Conservation (phyloP, 2,113 vertebrate species). For the Maccullochella peelii region DNA sequence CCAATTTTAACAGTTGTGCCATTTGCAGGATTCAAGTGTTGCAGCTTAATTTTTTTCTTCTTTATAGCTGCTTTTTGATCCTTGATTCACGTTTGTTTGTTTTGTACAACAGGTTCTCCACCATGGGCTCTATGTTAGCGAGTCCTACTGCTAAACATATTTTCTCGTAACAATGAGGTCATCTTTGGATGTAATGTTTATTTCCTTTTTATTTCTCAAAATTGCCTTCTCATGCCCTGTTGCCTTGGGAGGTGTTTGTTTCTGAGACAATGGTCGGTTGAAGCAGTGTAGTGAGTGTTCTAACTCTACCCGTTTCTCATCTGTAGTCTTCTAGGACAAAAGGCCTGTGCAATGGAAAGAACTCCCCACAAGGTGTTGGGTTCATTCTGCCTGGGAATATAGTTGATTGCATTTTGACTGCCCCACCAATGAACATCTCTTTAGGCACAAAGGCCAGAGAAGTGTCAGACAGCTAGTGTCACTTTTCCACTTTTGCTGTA, state of each 20-base stretch:
- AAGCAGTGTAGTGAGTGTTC: neutral
- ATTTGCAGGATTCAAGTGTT: too few relatives aligned
- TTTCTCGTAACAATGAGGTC: conserved; percentile 38
- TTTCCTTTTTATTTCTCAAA: conserved; percentile 17
- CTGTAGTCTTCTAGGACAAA: conserved; percentile 30
- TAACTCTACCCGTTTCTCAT: conserved; percentile 31
- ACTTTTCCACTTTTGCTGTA: conserved; percentile 10
- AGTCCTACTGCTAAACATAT: neutral
- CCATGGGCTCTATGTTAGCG: neutral
- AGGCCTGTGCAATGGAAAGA: too few relatives aligned
- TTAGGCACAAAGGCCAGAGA: too few relatives aligned
- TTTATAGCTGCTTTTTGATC: neutral
- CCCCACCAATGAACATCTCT: conserved; percentile 23
- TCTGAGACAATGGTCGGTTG: conserved; percentile 22
- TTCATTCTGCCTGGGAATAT: too few relatives aligned
- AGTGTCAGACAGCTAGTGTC: conserved; percentile 26
- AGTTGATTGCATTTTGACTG: conserved; percentile 78
- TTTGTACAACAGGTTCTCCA: neutral
- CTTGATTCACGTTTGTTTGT: conserved; percentile 2
- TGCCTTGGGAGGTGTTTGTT: conserved; percentile 18
- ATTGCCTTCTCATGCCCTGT: conserved; percentile 12
- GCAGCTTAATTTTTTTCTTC: neutral
- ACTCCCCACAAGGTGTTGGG: too few relatives aligned
- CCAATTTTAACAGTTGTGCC: too few relatives aligned
- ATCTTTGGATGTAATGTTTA: conserved; percentile 26